Conservation (phyloP, 1,140 invertebrate species). For the Chymomyza costata region DNA sequence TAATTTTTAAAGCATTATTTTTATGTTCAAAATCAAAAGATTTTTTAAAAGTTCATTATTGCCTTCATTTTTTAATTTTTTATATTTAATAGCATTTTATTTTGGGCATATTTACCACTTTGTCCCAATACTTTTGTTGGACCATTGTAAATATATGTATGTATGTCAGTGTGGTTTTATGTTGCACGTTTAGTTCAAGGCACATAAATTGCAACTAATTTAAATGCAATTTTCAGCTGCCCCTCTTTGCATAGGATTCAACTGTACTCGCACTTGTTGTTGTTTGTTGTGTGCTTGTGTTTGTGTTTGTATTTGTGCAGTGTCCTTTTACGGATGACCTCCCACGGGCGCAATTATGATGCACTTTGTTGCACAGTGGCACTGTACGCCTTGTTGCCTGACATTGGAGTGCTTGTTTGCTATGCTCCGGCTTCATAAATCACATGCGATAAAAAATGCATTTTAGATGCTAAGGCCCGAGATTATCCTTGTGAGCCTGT, state of each 20-base stretch:
- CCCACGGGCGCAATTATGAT: slow-evolving; percentile 43
- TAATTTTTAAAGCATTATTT: no score
- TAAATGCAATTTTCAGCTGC: slow-evolving; percentile 53
- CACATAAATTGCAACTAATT: slow-evolving; percentile 39
- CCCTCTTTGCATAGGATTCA: slow-evolving; percentile 4
- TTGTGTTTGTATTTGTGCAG: slow-evolving; percentile 9
- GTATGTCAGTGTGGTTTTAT: slow-evolving; percentile 16
- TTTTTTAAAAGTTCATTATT: no score
- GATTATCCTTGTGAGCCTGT: slow-evolving; percentile 10
- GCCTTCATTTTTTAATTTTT: no score
- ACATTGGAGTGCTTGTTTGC: not conserved
- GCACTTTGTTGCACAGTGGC: slow-evolving; percentile 7
- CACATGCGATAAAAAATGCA: slow-evolving; percentile 27
- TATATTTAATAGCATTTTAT: no score
- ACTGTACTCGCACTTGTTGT: not conserved
- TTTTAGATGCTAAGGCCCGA: slow-evolving; percentile 16
- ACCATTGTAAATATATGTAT: not conserved
- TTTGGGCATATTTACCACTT: no score
- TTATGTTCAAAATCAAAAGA: no score
- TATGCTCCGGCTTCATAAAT: slow-evolving; percentile 3
- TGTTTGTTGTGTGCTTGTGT: slow-evolving; percentile 2
- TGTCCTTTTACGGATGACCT: slow-evolving; percentile 42
- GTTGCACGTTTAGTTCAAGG: no score
- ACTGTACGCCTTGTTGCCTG: not conserved
- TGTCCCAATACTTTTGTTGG: no score